Conservation (phyloP, 2,797 vertebrate genomes). For the Nasua narica region DNA sequence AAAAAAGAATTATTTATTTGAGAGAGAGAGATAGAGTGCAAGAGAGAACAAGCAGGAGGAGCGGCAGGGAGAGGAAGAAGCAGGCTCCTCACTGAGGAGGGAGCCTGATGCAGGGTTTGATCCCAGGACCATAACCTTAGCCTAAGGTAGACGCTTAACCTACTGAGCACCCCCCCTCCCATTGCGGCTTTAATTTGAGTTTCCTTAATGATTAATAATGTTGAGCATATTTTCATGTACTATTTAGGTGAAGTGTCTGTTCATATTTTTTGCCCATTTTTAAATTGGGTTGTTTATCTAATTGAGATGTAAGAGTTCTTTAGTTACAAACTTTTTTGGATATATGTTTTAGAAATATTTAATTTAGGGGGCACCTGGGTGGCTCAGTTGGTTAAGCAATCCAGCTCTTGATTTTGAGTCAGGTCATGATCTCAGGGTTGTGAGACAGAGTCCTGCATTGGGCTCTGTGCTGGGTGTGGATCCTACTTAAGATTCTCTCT, state of each 20-base stretch:
- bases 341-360: neutral
- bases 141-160: too few species aligned
- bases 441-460: neutral
- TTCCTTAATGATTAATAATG: neutral
- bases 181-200: neutral
- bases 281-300: neutral
- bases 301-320: neutral
- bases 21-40: too few species aligned
- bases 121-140: too few species aligned
- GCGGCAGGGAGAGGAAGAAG: too few species aligned
- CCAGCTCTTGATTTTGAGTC: neutral
- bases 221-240: neutral
- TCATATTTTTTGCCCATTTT: neutral
- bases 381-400: neutral
- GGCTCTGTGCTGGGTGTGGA: neutral
- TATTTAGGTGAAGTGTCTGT: neutral
- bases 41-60: too few species aligned
- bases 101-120: too few species aligned
- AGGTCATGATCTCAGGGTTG: neutral
- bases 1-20: too few species aligned
- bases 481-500: neutral
- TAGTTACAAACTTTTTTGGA: neutral
- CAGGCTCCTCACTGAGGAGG: too few species aligned
- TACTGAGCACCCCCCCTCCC: too few species aligned
- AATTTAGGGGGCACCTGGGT: neutral